Evolutionary conservation across 2,888 invertebrate species (phyloP).

Genomic region (Crioceris asparagi): DNA sequence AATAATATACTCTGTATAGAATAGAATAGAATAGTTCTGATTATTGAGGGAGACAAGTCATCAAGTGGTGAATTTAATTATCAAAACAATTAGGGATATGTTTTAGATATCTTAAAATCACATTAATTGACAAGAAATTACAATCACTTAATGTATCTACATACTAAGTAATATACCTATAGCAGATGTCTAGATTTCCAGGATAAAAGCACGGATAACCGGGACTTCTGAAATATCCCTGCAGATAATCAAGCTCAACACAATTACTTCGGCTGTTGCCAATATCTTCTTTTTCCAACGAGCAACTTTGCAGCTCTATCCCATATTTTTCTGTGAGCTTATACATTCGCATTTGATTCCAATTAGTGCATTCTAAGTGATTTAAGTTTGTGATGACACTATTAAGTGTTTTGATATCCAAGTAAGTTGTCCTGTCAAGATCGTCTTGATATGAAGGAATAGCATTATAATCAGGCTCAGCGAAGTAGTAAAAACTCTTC

Average conservation of each 20-base stretch:
- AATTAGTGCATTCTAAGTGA: slow-evolving; percentile 18
- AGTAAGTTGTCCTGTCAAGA: slow-evolving; percentile 28
- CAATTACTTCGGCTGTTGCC: slow-evolving; percentile 22
- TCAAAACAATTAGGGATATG: too few species aligned
- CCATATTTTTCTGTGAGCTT: neutral
- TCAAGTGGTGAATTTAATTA: too few species aligned
- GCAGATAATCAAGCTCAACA: slow-evolving; percentile 26
- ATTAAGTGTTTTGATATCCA: slow-evolving; percentile 25
- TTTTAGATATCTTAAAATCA: too few species aligned
- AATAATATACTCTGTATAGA: too few species aligned
- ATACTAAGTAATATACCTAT: too few species aligned
- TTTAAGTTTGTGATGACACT: slow-evolving; percentile 19
- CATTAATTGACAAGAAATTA: too few species aligned
- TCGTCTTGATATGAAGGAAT: slow-evolving; percentile 18
- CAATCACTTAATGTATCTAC: too few species aligned
- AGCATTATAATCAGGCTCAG: slow-evolving; percentile 22
- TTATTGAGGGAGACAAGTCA: too few species aligned
- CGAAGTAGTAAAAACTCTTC: slow-evolving; percentile 30
- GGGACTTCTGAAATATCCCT: slow-evolving; percentile 38
- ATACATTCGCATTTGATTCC: too few species aligned
- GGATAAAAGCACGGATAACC: slow-evolving; percentile 40
- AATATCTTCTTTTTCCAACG: neutral
- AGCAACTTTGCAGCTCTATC: neutral
- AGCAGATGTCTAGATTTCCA: slow-evolving; percentile 36
- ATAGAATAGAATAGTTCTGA: too few species aligned